A percentile compares a stretch with the other conserved stretches of the same genome.
These are phyloP conservation scores for Melipona quadrifasciata DNA, from an alignment of 1,140 invertebrate species.

Conservation along the genomic window DNA sequence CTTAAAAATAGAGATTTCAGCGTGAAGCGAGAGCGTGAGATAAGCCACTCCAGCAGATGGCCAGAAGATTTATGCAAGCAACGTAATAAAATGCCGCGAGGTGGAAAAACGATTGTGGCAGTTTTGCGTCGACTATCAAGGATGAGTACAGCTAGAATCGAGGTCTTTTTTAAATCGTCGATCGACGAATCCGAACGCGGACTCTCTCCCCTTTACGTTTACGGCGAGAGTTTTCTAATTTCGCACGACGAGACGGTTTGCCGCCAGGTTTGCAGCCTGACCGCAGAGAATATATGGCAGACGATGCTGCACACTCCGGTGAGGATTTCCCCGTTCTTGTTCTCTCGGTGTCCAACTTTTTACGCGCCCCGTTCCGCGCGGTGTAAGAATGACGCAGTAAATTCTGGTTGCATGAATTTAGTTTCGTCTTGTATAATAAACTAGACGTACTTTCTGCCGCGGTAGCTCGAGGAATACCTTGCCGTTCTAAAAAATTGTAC, in stretches of 20 bases:
- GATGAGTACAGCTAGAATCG: too few species aligned
- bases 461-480: slow-evolving; percentile 14
- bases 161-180: too few species aligned
- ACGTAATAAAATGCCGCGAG: slow-evolving; percentile 27
- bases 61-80: slow-evolving; percentile 27
- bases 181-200: background rate
- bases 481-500: slow-evolving; percentile 38
- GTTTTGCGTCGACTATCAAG: too few species aligned
- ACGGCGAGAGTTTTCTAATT: background rate
- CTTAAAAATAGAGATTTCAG: slow-evolving; percentile 45
- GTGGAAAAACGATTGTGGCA: background rate
- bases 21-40: slow-evolving; percentile 27
- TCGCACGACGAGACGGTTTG: background rate
- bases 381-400: slow-evolving; percentile 56
- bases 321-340: slow-evolving; percentile 49
- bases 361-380: slow-evolving; percentile 34
- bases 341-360: slow-evolving; percentile 54
- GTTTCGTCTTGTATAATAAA: slow-evolving; percentile 57
- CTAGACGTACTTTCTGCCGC: slow-evolving; percentile 50
- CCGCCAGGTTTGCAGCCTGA: background rate
- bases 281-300: background rate
- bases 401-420: slow-evolving; percentile 63
- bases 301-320: background rate
- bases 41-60: slow-evolving; percentile 46
- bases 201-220: background rate